phyloP scores from a whole-genome alignment of 2,113 vertebrate genomes.

The Poicephalus meyeri region DNA sequence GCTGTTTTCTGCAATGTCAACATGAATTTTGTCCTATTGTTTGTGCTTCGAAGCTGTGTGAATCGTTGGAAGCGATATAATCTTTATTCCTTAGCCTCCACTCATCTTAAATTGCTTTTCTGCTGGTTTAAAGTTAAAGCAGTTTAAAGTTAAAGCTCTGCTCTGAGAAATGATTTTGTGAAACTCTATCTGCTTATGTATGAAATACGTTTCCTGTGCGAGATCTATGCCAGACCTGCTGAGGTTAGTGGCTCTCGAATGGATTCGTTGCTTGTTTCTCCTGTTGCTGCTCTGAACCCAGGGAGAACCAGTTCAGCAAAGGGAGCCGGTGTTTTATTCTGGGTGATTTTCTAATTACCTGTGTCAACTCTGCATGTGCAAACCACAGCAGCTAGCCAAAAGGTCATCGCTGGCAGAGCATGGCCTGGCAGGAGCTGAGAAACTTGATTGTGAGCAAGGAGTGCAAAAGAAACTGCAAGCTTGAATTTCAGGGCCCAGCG shows the following conservation, averaged over 20 bases:
- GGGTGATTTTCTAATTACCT: neutral
- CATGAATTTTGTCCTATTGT: neutral
- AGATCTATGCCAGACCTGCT: constrained; percentile 19
- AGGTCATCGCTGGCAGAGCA: neutral
- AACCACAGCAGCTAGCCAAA: neutral
- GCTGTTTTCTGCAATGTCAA: constrained; percentile 11
- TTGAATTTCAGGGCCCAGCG: neutral
- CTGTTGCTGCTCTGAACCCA: neutral
- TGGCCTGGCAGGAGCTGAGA: neutral
- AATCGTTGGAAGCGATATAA: neutral
- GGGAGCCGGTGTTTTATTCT: neutral
- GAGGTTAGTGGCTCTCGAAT: neutral
- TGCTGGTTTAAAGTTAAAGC: neutral
- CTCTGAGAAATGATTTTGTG: neutral
- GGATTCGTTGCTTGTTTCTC: neutral
- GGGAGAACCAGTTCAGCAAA: constrained; percentile 36
- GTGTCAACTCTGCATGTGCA: neutral
- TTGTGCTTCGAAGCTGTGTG: neutral
- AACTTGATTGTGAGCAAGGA: neutral
- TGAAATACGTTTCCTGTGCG: neutral
- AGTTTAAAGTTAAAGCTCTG: neutral
- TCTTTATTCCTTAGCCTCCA: neutral
- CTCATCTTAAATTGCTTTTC: neutral
- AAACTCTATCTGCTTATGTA: constrained; percentile 5
- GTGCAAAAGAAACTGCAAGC: neutral